Base-by-base conservation (phyloP, 1,140 invertebrate species). In the Paraescarpia echinospica region DNA sequence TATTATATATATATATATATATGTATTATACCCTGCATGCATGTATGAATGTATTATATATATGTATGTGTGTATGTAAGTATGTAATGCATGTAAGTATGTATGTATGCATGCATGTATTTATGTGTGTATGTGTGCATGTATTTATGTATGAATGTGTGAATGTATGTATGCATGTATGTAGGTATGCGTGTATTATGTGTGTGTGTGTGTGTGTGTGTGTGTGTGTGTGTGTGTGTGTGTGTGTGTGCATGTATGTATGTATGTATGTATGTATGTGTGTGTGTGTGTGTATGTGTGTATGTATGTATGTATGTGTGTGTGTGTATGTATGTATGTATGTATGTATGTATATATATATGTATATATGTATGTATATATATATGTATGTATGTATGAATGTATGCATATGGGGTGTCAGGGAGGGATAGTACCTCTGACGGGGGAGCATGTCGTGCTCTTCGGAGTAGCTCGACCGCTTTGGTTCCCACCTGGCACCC, bases 171-270 rank as follows among this genome's bases (percentile, higher is more conserved):
- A 41, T 41, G 12, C 41, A 41, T 41, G 12, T 41, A 41, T 41
- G 12, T 41, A 41, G 12, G 12, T 41, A 41, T 41, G 18, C 18
- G 18, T 89, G 8, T 89, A 34, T 33, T 89, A 34, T 89, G 18
- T 89, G 18, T 89, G 18, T 89, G 18, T 89, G 18, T 89, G 18
- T 89, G 18, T 89, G 18, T 89, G 34, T 89, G 89, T 89, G 89
- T 89, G 89, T 89, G 89, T 89, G 34, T 89, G 89, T 89, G 34
- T 89, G 4, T 89, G 34, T 89, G 89, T 89, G 89, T 89, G n/a
- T 89, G 89, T 89, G 34, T 89, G 34, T 89, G 34, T 89, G 34
- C 18, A 18, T 89, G 34, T 89, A 18, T 89, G 34, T 89, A 18
- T 89, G 34, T 89, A 18, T 89, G 34, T 89, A 18, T 89, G 34